Conservation (phyloP, 2,888 invertebrate species). For the Conomelus anceps region DNA sequence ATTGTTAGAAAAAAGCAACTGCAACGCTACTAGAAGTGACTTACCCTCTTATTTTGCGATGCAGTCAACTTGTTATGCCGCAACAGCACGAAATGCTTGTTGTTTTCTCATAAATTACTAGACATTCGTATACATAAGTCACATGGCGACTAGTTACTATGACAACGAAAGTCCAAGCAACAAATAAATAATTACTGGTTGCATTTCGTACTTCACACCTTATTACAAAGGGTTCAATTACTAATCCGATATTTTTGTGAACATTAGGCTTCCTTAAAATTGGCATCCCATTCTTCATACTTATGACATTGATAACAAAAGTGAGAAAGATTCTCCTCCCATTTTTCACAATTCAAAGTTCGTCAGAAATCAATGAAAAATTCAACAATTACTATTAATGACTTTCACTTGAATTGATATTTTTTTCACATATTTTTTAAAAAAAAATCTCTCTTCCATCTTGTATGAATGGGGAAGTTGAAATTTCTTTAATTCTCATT, state of each 20-base stretch:
- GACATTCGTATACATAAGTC: background rate
- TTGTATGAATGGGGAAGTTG: no score
- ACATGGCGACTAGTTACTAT: background rate
- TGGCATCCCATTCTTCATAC: no score
- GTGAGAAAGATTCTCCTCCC: no score
- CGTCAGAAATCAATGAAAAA: no score
- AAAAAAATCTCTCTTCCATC: no score
- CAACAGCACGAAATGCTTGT: background rate
- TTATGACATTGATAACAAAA: no score
- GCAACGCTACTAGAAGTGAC: background rate
- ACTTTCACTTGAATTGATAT: no score
- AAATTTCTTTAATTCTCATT: no score
- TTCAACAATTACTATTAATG: no score
- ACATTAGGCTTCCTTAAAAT: no score
- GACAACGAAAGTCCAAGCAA: background rate
- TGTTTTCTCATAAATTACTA: background rate
- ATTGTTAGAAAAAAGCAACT: background rate
- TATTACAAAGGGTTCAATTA: background rate
- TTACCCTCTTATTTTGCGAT: background rate
- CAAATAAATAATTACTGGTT: background rate
- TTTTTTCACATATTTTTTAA: no score
- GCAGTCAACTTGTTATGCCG: background rate
- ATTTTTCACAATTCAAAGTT: no score
- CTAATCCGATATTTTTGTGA: background rate
- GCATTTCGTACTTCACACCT: background rate